Conservation (phyloP, 2,888 invertebrate genomes). For the Xestoiulus laeticollis region DNA sequence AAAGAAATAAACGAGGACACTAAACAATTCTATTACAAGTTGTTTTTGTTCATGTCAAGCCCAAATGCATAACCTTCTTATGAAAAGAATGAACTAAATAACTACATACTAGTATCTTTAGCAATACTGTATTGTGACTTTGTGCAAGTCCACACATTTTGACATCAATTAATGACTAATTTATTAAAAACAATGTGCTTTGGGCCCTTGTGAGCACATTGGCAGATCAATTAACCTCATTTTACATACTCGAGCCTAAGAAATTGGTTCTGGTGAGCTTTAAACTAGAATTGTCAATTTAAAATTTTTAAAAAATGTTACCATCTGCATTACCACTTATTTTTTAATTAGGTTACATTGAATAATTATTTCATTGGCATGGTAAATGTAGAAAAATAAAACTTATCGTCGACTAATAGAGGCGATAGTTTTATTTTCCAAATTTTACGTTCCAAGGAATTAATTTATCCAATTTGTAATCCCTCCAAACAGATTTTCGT, state of each 20-base stretch:
- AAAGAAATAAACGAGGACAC: conserved; percentile 6
- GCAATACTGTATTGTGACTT: not conserved
- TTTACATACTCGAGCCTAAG: not conserved
- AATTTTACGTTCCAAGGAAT: not conserved
- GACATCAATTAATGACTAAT: not conserved
- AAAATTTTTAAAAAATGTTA: no score
- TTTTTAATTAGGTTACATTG: no score
- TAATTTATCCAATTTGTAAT: not conserved
- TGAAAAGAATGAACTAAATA: not conserved
- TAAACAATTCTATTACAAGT: not conserved
- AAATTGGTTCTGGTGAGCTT: not conserved
- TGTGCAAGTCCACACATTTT: no score
- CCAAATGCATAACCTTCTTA: not conserved
- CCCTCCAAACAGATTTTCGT: not conserved
- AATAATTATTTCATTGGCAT: no score
- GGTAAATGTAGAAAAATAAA: no score
- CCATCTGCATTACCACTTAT: no score
- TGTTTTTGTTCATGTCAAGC: not conserved
- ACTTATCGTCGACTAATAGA: no score
- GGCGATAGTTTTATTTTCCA: no score
- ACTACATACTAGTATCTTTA: not conserved
- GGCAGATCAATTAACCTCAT: conserved; percentile 14
- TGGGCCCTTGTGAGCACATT: not conserved
- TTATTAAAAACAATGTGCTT: not conserved
- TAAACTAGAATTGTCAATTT: no score